These are phyloP conservation scores for Myoxocephalus aenaeus DNA, from an alignment of 2,797 vertebrate species.

Conservation along the genomic window DNA sequence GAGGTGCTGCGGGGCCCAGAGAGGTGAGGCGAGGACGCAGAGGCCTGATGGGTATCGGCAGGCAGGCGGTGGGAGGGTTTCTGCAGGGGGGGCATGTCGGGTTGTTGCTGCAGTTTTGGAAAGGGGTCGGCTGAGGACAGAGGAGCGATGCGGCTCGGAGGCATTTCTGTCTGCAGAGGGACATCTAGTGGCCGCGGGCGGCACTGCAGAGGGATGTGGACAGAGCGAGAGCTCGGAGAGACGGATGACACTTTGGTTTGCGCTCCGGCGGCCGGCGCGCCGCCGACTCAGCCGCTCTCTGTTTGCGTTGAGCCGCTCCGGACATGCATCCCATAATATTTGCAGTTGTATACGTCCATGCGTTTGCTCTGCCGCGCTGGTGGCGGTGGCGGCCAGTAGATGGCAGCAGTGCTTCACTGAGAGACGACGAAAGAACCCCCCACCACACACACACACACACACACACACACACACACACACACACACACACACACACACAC, in stretches of 20 bases:
- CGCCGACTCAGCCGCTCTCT: too few relatives aligned
- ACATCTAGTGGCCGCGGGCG: slow-evolving; percentile 73
- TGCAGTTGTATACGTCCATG: neutral
- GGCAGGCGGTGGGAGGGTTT: neutral
- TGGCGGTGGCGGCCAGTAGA: slow-evolving; percentile 70
- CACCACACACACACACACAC: too few relatives aligned
- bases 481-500: too few relatives aligned
- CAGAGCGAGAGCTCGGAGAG: neutral
- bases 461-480: too few relatives aligned
- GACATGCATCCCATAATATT: neutral
- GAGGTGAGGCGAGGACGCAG: slow-evolving; percentile 32
- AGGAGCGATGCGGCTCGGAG: slow-evolving; percentile 10
- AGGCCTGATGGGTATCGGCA: slow-evolving; percentile 40
- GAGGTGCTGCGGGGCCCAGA: slow-evolving; percentile 19
- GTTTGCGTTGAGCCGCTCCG: neutral
- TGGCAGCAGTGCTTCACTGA: slow-evolving; percentile 74
- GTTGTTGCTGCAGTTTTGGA: slow-evolving; percentile 48
- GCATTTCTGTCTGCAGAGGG: slow-evolving; percentile 75
- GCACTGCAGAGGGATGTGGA: slow-evolving; percentile 40
- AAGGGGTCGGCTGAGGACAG: slow-evolving; percentile 80
- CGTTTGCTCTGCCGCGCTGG: neutral
- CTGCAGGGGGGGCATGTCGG: neutral
- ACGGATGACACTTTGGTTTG: neutral
- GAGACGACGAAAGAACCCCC: neutral
- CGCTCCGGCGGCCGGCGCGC: neutral